These are phyloP conservation scores for Syngnathoides biaculeatus DNA, from an alignment of 2,113 vertebrate genomes.

Conservation along the genomic window DNA sequence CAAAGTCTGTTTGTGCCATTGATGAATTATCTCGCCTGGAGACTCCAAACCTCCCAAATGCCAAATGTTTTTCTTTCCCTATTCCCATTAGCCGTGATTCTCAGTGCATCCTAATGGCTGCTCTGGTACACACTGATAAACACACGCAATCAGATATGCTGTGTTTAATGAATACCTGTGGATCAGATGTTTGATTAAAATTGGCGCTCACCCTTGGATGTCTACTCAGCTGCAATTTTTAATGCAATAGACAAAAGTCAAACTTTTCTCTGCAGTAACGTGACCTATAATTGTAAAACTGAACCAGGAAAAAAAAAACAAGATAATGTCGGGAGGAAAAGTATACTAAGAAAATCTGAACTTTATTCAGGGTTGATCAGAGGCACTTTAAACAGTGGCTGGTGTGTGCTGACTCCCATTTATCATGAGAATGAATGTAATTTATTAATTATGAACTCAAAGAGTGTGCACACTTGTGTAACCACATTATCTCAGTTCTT, in stretches of 20 bases:
- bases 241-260: slow-evolving; percentile 2
- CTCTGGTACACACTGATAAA: slow-evolving; percentile 36
- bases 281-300: not conserved
- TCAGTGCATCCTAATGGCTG: slow-evolving; percentile 24
- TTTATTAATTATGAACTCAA: too few species aligned
- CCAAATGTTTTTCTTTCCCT: slow-evolving; percentile 44
- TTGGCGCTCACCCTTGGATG: slow-evolving; percentile 28
- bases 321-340: not conserved
- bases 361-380: not conserved
- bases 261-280: not conserved
- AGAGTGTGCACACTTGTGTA: too few species aligned
- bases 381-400: not conserved
- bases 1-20: slow-evolving; percentile 51
- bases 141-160: slow-evolving; percentile 32
- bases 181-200: slow-evolving; percentile 31
- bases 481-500: too few species aligned
- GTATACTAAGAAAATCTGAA: not conserved
- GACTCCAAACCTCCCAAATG: slow-evolving; percentile 43
- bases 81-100: slow-evolving; percentile 42
- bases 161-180: slow-evolving; percentile 28
- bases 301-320: too few species aligned
- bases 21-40: slow-evolving; percentile 59
- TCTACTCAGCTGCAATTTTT: slow-evolving; percentile 16
- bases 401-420: not conserved
- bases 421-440: too few species aligned